A percentile compares a stretch with the other conserved stretches of the same genome.
These are phyloP conservation scores for Enoplosus armatus DNA, from an alignment of 2,797 vertebrate species.

Conservation along the genomic window DNA sequence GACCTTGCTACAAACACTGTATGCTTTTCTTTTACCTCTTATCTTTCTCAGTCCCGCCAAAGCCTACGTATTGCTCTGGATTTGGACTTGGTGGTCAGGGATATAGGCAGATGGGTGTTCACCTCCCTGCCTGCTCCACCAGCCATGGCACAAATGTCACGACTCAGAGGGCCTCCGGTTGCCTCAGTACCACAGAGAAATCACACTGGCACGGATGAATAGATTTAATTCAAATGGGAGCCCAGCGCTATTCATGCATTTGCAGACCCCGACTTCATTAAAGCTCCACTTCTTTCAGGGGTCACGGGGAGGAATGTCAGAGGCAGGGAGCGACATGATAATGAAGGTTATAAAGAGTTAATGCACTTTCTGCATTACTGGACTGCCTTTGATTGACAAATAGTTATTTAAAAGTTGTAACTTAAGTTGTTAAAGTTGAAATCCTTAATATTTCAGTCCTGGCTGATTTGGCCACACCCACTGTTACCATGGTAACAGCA, in stretches of 20 bases:
- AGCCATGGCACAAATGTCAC: conserved; percentile 74
- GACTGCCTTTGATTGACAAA: conserved; percentile 29
- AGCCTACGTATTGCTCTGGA: neutral
- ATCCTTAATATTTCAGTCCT: neutral
- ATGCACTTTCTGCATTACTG: conserved; percentile 56
- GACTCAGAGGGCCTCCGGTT: conserved; percentile 64
- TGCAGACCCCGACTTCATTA: conserved; percentile 71
- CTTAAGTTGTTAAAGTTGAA: conserved; percentile 23
- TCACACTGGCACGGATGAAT: conserved; percentile 73
- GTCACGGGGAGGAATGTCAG: conserved; percentile 61
- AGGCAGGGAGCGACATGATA: conserved; percentile 50
- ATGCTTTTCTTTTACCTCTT: conserved; percentile 1
- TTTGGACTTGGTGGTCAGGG: conserved; percentile 41
- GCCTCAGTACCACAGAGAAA: conserved; percentile 67
- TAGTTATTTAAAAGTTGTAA: conserved; percentile 42
- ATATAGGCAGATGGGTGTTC: conserved; percentile 59
- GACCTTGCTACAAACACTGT: neutral
- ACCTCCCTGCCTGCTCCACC: conserved; percentile 63
- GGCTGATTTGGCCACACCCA: neutral
- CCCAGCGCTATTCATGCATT: conserved; percentile 68
- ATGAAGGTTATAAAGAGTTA: conserved; percentile 68
- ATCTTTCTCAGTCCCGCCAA: conserved; percentile 20
- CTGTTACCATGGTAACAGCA: neutral
- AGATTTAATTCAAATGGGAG: conserved; percentile 76
- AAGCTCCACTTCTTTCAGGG: conserved; percentile 58